A percentile compares a stretch with the other conserved stretches of the same genome.
Evolutionary conservation across 2,113 vertebrate species (phyloP).

Genomic region (Chaenogobius annularis): DNA sequence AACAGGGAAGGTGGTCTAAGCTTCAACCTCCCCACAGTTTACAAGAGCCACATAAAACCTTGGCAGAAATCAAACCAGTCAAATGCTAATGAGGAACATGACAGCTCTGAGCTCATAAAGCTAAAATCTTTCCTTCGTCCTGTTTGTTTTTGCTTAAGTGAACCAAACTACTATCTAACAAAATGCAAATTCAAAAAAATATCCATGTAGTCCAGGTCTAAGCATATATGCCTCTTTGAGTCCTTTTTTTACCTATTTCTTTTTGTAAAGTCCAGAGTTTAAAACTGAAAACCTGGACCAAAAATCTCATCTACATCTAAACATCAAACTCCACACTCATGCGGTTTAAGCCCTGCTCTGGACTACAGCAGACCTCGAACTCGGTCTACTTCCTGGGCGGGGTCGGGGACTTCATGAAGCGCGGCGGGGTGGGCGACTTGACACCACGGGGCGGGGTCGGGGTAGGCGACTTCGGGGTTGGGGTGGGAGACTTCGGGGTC

Average conservation of each 20-base stretch:
- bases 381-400: conserved; percentile 67
- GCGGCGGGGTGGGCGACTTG: conserved; percentile 56
- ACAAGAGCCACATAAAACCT: no score
- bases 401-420: conserved; percentile 42
- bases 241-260: neutral
- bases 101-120: no score
- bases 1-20: no score
- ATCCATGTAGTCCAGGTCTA: neutral
- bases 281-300: neutral
- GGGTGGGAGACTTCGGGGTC: conserved; percentile 42
- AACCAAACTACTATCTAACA: neutral
- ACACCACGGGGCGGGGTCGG: conserved; percentile 27
- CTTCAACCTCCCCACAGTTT: no score
- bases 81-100: no score
- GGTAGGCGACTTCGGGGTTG: conserved; percentile 50
- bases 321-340: conserved; percentile 42
- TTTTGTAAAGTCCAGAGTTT: neutral
- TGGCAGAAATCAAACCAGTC: no score
- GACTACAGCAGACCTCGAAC: neutral
- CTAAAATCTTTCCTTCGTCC: no score
- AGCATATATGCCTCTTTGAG: neutral
- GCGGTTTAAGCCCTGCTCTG: conserved; percentile 26
- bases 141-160: neutral
- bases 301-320: conserved; percentile 30
- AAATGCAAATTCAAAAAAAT: neutral